A percentile compares a stretch with the other conserved stretches of the same genome.
These are phyloP conservation scores for Tholera decimalis DNA, from an alignment of 2,888 invertebrate genomes.

Conservation along the genomic window DNA sequence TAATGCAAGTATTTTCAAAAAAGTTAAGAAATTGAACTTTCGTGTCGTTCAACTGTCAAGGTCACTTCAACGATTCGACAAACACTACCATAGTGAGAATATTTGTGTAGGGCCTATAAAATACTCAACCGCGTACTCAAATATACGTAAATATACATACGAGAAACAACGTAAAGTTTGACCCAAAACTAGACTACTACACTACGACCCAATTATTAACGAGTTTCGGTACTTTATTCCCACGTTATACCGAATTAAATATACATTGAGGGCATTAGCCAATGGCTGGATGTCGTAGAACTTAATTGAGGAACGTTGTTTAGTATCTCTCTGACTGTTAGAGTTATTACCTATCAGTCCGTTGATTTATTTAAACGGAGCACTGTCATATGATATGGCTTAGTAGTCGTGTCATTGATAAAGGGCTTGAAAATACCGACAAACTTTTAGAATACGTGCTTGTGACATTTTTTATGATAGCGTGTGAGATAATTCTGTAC, in stretches of 20 bases:
- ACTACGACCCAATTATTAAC: conserved; percentile 51
- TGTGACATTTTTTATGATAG: too few species aligned
- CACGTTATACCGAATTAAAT: conserved; percentile 59
- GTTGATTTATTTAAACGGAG: conserved; percentile 35
- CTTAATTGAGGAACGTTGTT: conserved; percentile 57
- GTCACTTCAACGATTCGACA: not conserved
- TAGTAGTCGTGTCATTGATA: conserved; percentile 2
- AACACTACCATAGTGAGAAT: not conserved
- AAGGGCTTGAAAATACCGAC: not conserved
- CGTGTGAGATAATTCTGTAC: too few species aligned
- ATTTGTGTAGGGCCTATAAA: too few species aligned
- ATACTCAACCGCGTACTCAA: too few species aligned
- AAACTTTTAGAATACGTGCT: too few species aligned
- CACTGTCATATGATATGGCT: conserved; percentile 22
- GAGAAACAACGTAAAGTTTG: not conserved
- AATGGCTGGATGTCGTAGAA: conserved; percentile 42
- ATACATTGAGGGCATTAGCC: conserved; percentile 59
- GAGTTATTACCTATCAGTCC: conserved; percentile 45
- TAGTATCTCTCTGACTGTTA: conserved; percentile 22
- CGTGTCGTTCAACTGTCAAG: not conserved
- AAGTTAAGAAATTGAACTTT: too few species aligned
- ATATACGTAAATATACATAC: too few species aligned
- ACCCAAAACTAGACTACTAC: conserved; percentile 11
- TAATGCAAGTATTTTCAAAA: not conserved
- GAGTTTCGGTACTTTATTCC: conserved; percentile 51